Base-by-base conservation (phyloP, 2,113 vertebrate genomes). In the Carassius gibelio region DNA sequence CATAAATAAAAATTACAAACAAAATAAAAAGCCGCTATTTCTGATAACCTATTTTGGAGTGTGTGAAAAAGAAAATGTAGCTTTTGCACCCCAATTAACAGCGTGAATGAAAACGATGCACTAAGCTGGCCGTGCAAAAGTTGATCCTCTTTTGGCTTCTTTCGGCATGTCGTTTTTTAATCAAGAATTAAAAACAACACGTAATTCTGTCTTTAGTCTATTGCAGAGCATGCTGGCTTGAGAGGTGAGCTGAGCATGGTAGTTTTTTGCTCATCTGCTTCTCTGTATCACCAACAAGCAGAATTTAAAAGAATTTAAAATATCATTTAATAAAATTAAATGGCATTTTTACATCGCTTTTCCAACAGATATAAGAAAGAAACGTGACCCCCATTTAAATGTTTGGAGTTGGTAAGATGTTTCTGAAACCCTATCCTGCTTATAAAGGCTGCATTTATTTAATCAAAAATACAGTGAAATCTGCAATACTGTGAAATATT, bases 31-130 rank as follows among this genome's bases (percentile, higher is more conserved):
- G 61, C 89, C 68, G 85, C 87, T 89, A 59, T 90, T 90, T 85
- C 87, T 85, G 89, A 90, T 91, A 93, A 90, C 90, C 91, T 92
- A 87, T 91, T 91, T 91, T 86, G 87, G 88, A 87, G 88, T 76
- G 19, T 71, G 64, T 48, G 42, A 21, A 21, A 59, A 55, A 59
- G 1, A 78, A 87, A 59, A 77, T 26, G 14, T 79, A n/a, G 74
- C 81, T 69, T 86, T 64, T 75, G 75, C 57, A 78, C 66, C 57
- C 21, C 83, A 84, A 80, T 84, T 86, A 82, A 50, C 57, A 64
- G 52, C 52, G 84, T 66, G 75, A 85, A 62, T 68, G 23, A 48
- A 79, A 82, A 79, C 36, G 52, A 11, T 8, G 21, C 52, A 17
- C 72, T 72, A 59, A 81, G 61, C 78, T 71, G 52, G 69, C 38